Evolutionary conservation across 2,113 vertebrate species (phyloP).

Genomic region (Gorsachius goisagi): DNA sequence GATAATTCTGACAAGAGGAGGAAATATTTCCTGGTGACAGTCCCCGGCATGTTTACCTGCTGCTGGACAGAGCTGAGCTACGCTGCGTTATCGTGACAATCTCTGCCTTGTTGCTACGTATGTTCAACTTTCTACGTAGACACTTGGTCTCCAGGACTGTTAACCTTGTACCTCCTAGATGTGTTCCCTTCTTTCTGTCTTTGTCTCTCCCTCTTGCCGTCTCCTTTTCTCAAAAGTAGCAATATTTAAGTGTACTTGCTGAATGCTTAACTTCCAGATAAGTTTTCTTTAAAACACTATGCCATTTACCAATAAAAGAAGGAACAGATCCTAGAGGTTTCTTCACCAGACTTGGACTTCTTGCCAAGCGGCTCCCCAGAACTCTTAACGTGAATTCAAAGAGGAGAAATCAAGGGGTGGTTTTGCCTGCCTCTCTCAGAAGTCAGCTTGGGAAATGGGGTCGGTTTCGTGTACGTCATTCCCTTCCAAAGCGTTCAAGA

Average conservation of each 20-base stretch:
- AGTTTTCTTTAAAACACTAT: not conserved
- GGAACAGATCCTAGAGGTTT: slow-evolving; percentile 11
- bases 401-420: not conserved
- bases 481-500: slow-evolving; percentile 38
- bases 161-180: not conserved
- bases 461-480: slow-evolving; percentile 10
- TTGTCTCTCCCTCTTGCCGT: not conserved
- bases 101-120: not conserved
- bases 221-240: slow-evolving; percentile 4
- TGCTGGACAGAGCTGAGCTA: not conserved
- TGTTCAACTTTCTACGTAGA: not conserved
- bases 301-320: not conserved
- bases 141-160: slow-evolving; percentile 19
- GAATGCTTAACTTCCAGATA: not conserved
- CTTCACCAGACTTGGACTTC: slow-evolving; percentile 51
- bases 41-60: not conserved
- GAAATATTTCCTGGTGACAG: not conserved
- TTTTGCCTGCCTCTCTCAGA: not conserved
- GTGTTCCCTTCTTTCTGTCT: not conserved
- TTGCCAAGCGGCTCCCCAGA: not conserved
- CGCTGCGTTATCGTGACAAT: not conserved
- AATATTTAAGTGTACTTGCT: slow-evolving; percentile 5
- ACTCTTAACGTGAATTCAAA: not conserved
- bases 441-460: slow-evolving; percentile 18
- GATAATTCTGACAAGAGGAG: not conserved